phyloP scores from a whole-genome alignment of 2,888 invertebrate species.

The Amphiduros pacificus region DNA sequence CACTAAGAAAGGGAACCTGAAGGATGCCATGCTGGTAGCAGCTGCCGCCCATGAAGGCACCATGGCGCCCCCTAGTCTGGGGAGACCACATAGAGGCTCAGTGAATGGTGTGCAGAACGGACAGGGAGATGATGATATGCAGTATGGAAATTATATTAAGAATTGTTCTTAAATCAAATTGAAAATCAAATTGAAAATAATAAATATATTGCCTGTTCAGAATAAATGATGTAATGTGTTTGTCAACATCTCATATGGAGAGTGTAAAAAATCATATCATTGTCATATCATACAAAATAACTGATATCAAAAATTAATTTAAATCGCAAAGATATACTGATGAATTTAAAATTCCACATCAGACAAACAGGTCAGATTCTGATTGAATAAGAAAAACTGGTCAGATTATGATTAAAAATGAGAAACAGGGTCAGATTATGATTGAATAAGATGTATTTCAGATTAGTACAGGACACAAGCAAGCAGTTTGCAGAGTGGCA shows the following conservation, averaged over 20 bases:
- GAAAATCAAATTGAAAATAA: not conserved
- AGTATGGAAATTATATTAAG: not conserved
- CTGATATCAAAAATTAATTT: no score
- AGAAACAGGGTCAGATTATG: not conserved
- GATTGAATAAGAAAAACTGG: not conserved
- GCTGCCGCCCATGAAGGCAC: constrained; percentile 25
- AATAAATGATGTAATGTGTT: not conserved
- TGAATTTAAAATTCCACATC: no score
- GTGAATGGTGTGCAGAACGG: constrained; percentile 12
- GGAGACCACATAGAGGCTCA: not conserved
- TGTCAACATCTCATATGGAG: not conserved
- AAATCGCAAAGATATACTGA: no score
- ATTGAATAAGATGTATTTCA: constrained; percentile 17
- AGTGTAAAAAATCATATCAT: no score
- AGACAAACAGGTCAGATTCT: not conserved
- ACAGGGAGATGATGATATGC: constrained; percentile 6
- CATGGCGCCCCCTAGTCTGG: constrained; percentile 7
- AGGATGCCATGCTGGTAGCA: constrained; percentile 47
- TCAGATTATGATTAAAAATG: not conserved
- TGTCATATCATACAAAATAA: no score
- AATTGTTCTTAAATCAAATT: not conserved
- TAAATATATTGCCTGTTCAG: not conserved
- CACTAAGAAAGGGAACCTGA: constrained; percentile 41
- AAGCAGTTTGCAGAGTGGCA: constrained; percentile 49
- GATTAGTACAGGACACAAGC: constrained; percentile 40